Evolutionary conservation across 2,797 vertebrate species (phyloP), one percentile per base, ranked within the genome.

Genomic region (Nannoperca australis): DNA sequence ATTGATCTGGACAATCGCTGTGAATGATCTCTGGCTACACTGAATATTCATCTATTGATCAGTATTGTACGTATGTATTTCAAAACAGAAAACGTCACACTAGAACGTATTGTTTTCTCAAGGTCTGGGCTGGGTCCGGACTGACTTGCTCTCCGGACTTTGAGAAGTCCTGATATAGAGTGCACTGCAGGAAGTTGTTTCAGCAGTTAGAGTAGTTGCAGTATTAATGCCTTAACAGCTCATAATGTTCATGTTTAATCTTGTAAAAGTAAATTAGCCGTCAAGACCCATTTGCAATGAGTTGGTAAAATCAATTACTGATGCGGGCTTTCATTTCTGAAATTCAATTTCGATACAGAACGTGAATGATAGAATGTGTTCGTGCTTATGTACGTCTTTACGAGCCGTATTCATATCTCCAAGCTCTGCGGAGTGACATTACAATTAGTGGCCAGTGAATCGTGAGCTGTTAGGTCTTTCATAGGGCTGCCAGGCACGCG

Each of bases 391-490:
- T 84, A 71, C 73, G 78, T 88, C 87, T 91, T 85, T 49, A 78
- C 78, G n/a, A 76, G 63, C 72, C 50, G 55, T 83, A 82, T 84
- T 93, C 88, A 90, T 86, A 90, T 94, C 88, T 86, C 70, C 36
- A 12, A 83, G 78, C 72, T 7, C 68, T 50, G 82, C 40, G 65
- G 89, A 93, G 81, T 94, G 94, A 94, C 92, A 92, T 91, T 94
- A 90, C 93, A 94, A 95, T 95, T 95, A 95, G 93, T 89, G 91
- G 84, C 90, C 91, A 94, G 89, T 93, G 93, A 94, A 91, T 94
- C 91, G 92, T 93, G 93, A 91, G 90, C 83, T 55, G 87, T 88
- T 93, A 78, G 88, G 85, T 89, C 89, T 88, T 91, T 91, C 88
- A 65, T 82, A 44, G 78, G 75, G 84, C 89, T 90, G 89, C 86